A percentile compares a stretch with the other conserved stretches of the same genome.
Conservation (phyloP, 2,113 vertebrate species). For the Saccopteryx bilineata region DNA sequence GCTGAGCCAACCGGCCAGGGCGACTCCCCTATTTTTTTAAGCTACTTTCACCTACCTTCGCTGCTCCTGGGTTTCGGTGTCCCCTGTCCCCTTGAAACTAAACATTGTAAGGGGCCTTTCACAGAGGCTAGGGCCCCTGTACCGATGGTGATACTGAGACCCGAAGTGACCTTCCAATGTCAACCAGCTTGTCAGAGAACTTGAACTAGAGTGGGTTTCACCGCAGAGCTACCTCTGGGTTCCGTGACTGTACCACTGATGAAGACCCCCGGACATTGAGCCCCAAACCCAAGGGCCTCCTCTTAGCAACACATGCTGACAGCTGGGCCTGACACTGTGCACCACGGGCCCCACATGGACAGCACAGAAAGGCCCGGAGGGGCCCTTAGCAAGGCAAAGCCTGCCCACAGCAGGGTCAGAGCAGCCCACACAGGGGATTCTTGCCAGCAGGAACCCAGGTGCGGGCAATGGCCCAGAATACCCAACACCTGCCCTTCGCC, state of each 20-base stretch:
- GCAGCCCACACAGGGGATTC: not conserved
- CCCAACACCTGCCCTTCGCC: slow-evolving; percentile 55
- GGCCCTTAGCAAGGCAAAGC: not conserved
- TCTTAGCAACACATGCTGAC: slow-evolving; percentile 6
- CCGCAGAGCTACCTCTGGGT: not conserved
- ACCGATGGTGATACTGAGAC: not conserved
- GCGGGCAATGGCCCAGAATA: not conserved
- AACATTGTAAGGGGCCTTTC: not conserved
- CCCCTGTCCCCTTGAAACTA: not conserved
- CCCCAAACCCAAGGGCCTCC: not conserved
- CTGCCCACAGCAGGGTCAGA: not conserved
- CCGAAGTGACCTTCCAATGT: not conserved
- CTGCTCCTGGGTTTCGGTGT: not conserved
- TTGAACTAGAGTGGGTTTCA: not conserved
- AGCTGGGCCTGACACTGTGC: not conserved
- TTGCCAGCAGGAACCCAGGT: slow-evolving; percentile 54
- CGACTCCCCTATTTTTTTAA: not conserved
- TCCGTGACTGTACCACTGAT: not conserved
- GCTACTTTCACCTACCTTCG: not conserved
- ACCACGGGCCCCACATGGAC: not conserved
- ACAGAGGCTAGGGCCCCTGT: not conserved
- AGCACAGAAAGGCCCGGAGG: not conserved
- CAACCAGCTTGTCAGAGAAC: not conserved
- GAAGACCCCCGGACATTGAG: not conserved
- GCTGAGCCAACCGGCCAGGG: too few species aligned